Conservation (phyloP, 2,113 vertebrate species). For the Riparia riparia region DNA sequence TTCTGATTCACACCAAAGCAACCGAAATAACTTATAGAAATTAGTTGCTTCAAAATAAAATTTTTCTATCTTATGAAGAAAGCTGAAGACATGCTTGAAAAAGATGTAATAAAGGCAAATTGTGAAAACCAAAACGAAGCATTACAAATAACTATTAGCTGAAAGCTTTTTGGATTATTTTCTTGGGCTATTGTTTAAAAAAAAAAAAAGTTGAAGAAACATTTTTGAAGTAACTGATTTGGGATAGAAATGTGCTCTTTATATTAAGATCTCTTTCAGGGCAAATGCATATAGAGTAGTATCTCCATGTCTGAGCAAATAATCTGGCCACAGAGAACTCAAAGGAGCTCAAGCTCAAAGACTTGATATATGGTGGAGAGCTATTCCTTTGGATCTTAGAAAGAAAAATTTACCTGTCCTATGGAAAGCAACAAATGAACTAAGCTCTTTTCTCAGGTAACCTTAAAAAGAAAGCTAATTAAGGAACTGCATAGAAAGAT, state of each 20-base stretch:
- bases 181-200: neutral
- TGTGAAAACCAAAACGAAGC: neutral
- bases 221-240: neutral
- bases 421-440: neutral
- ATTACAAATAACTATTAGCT: neutral
- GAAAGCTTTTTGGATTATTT: neutral
- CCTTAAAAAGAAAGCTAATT: neutral
- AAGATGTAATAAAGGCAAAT: neutral
- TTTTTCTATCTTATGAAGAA: neutral
- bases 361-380: neutral
- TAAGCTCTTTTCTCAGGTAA: neutral
- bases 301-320: neutral
- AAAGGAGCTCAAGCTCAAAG: neutral
- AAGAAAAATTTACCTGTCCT: neutral
- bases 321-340: neutral
- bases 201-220: neutral
- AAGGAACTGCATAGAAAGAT: neutral
- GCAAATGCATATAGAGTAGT: neutral
- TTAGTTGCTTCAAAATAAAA: neutral
- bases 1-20: neutral
- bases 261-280: neutral
- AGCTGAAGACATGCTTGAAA: neutral
- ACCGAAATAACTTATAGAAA: neutral
- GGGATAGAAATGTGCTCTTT: neutral
- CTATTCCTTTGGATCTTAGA: neutral